Conservation (phyloP, 2,113 vertebrate species). For the Mesitornis unicolor region DNA sequence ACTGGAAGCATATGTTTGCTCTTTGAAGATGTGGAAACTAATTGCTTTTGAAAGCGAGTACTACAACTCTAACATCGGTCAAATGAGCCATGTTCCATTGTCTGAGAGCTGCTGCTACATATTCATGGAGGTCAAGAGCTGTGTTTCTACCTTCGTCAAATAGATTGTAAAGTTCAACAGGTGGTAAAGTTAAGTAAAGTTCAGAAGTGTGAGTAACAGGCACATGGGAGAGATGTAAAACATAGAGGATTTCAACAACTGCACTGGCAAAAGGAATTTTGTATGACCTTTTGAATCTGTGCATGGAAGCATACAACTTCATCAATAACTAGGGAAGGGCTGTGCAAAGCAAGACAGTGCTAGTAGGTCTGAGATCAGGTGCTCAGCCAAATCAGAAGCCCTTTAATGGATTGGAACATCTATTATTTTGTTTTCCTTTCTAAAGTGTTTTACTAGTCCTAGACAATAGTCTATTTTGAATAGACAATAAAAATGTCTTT, state of each 20-base stretch:
- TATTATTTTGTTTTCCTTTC: neutral
- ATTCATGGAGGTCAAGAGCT: conserved; percentile 24
- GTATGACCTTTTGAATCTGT: conserved; percentile 23
- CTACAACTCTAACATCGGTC: neutral
- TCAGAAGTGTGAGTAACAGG: conserved; percentile 34
- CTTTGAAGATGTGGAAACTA: neutral
- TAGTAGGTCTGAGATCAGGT: neutral
- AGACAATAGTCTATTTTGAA: too few relatives aligned
- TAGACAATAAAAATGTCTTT: neutral
- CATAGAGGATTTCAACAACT: neutral
- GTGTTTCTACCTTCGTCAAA: conserved; percentile 30
- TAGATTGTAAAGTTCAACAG: conserved; percentile 17
- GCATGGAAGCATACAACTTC: neutral
- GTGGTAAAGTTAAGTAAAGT: conserved; percentile 57
- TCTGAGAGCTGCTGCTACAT: neutral
- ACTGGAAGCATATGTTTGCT: neutral
- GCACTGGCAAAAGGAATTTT: conserved; percentile 27
- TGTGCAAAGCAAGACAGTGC: neutral
- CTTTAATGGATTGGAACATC: neutral
- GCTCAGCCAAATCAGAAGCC: neutral
- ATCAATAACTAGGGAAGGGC: neutral
- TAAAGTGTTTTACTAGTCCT: neutral
- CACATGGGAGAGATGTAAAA: neutral
- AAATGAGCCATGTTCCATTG: neutral
- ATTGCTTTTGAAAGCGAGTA: neutral